Percentiles rank a stretch among this genome's conserved stretches.
These are phyloP conservation scores for Meteorus colon DNA, from an alignment of 2,888 invertebrate genomes.

Conservation along the genomic window DNA sequence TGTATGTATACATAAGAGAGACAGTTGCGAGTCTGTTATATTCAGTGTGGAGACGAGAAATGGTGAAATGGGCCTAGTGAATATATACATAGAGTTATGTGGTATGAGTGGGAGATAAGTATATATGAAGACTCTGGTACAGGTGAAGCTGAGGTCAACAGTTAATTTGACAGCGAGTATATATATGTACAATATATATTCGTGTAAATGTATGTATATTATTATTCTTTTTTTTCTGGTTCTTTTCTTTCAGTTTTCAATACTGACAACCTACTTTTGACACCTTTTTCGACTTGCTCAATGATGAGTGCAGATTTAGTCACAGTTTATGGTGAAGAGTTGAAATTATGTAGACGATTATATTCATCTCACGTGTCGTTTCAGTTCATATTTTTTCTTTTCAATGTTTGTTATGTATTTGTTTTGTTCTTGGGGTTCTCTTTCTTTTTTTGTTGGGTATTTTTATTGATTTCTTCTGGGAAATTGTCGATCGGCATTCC, in stretches of 20 bases:
- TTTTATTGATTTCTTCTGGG: slow-evolving; percentile 9
- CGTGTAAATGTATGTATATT: background rate
- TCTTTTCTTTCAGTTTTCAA: slow-evolving; percentile 15
- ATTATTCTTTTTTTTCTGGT: slow-evolving; percentile 2
- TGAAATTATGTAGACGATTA: background rate
- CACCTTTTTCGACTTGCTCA: slow-evolving; percentile 8
- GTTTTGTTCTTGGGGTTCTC: background rate
- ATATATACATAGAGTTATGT: background rate
- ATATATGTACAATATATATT: background rate
- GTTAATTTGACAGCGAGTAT: slow-evolving; percentile 7
- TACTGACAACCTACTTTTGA: slow-evolving; percentile 25
- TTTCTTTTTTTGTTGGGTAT: background rate
- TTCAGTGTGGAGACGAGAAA: slow-evolving; percentile 40
- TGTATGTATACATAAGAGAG: background rate
- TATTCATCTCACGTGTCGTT: slow-evolving; percentile 30
- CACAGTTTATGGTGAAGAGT: background rate
- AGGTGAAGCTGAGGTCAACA: slow-evolving; percentile 29
- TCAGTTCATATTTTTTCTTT: background rate
- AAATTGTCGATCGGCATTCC: slow-evolving; percentile 33
- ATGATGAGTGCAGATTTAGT: slow-evolving; percentile 5
- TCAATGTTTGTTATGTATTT: background rate
- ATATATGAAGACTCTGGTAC: slow-evolving; percentile 3
- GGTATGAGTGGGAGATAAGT: slow-evolving; percentile 21
- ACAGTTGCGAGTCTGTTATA: slow-evolving; percentile 29
- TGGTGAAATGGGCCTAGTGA: slow-evolving; percentile 49